Evolutionary conservation across 2,113 vertebrate species (phyloP).

Genomic region (Gobius niger): DNA sequence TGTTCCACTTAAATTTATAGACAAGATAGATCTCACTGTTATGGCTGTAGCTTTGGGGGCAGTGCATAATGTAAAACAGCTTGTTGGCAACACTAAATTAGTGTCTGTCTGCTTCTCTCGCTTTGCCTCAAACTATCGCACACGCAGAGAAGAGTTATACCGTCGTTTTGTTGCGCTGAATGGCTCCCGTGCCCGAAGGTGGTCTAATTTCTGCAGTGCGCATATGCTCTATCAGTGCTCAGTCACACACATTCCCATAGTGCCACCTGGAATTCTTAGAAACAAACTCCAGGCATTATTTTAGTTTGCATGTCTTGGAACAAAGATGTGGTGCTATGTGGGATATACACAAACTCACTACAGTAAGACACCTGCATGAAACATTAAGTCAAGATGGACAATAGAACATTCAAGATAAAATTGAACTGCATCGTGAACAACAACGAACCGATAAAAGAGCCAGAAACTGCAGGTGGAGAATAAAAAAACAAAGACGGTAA

Average conservation of each 20-base stretch:
- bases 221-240: slow-evolving; percentile 49
- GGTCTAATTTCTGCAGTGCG: slow-evolving; percentile 37
- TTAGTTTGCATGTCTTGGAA: slow-evolving; percentile 4
- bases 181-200: slow-evolving; percentile 41
- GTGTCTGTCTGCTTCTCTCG: slow-evolving; percentile 30
- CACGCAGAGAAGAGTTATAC: slow-evolving; percentile 36
- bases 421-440: too few relatives aligned
- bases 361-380: too few relatives aligned
- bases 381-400: neutral
- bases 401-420: too few relatives aligned
- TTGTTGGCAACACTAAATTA: slow-evolving; percentile 60
- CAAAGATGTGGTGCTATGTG: neutral
- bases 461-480: too few relatives aligned
- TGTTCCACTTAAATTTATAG: slow-evolving; percentile 59
- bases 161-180: slow-evolving; percentile 45
- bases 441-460: too few relatives aligned
- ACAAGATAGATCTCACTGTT: slow-evolving; percentile 52
- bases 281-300: slow-evolving; percentile 11
- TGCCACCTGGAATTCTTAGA: slow-evolving; percentile 32
- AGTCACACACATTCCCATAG: slow-evolving; percentile 46
- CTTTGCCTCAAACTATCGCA: slow-evolving; percentile 22
- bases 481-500: too few relatives aligned
- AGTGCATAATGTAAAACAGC: slow-evolving; percentile 59
- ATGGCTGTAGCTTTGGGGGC: slow-evolving; percentile 47
- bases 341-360: neutral